Base-by-base conservation (phyloP, 2,797 vertebrate species). In the Spinus olivaceus region DNA sequence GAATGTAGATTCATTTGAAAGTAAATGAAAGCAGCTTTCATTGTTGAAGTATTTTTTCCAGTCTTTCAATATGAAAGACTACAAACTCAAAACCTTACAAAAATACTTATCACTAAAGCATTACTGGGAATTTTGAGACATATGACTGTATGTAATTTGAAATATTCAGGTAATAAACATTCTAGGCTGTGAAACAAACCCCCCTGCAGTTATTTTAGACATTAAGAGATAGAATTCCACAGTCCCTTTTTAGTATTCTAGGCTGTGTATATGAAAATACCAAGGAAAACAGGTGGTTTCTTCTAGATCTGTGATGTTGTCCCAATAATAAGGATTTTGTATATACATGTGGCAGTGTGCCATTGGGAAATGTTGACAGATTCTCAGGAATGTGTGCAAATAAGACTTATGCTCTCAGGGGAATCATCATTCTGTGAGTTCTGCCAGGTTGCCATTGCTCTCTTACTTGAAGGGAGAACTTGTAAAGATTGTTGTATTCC, bases 1-100 rank as follows among this genome's bases (percentile, higher is more conserved):
- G 42, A 81, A 81, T 54, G 46, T 78, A 69, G 86, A 77, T 89
- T 89, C 24, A 89, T 89, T 87, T 78, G 79, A 87, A 89, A 87
- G 50, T 64, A 89, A 89, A 82, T 82, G 35, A 78, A 92, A 69
- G 23, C 74, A 25, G 35, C 42, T 92, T 89, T 49, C 35, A 69
- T 85, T 72, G 46, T 37, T 86, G 46, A 81, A 87, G n/a, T 78
- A 22, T 80, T 86, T 93, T 93, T 90, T 35, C n/a, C 46, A 67
- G 6, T 66, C 37, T 77, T 86, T 90, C 67, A 44, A 1, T 60
- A 44, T 67, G 56, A 88, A 95, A 85, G 51, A 51, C 33, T 51
- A 30, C 12, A 23, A 80, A 87, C 46, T 87, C n/a, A 78, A 80
- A 92, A 78, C 53, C 53, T 50, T 57, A 27, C 14, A 88, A 72